Base-by-base conservation (phyloP, 1,140 invertebrate genomes). In the Atopsyche davidsoni region DNA sequence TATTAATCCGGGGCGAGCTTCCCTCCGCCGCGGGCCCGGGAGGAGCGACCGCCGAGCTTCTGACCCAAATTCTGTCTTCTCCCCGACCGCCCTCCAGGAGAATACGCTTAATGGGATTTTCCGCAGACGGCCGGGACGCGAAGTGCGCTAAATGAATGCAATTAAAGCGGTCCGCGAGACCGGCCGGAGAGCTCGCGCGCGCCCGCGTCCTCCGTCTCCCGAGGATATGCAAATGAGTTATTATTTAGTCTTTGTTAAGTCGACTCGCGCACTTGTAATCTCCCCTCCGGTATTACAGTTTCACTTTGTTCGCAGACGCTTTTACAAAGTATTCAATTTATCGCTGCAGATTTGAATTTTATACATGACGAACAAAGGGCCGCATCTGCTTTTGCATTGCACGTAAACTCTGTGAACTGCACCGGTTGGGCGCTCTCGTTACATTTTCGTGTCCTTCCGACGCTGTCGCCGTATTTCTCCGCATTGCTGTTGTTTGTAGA, bases 191-290 rank as follows among this genome's bases (percentile, higher is more conserved):
- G 17, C 46, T 45, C 50, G 44, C 25, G 32, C 39, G 19, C 35
- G 44, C 25, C 38, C 39, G 19, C 35, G 22, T 51, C 31, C 36
- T 43, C 13, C 13, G 24, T 52, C 50, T 38, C 18, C 24, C 51
- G 23, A 57, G 46, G 42, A 57, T 57, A 57, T 57, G 55, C 46
- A 57, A 57, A 57, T 57, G 46, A 49, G 46, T 57, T 57, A 53
- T 57, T 53, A 57, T 53, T 50, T 50, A 57, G 46, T 47, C 40
- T 46, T 53, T 53, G 50, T 57, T 53, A 9, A 47, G 43, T 39
- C 36, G 31, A 21, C 45, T 42, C 35, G 50, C n/a, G n/a, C n/a
- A n/a, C n/a, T n/a, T 39, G 24, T 35, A 36, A 21, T 42, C 31
- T 24, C 40, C 35, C 31, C 38, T 17, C 46, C 18, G 35, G 34